Base-by-base conservation (phyloP, 2,113 vertebrate species). In the Sclerurus mexicanus region DNA sequence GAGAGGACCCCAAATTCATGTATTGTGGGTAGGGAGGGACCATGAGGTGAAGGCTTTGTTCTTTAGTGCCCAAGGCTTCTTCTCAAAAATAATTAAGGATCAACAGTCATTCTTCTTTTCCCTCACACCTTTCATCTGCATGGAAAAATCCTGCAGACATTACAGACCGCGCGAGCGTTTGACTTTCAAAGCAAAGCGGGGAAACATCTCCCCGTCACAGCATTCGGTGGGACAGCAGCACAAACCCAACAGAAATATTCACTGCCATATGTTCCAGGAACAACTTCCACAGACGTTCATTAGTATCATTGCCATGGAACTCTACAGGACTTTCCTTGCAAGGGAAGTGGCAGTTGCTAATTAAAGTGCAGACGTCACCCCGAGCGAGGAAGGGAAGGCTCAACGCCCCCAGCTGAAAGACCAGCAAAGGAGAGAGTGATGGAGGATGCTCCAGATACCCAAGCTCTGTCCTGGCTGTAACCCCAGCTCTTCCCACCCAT, bases 241-340 rank as follows among this genome's bases (percentile, higher is more conserved):
- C 71, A 37, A 86, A 72, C 95, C 64, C 96, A 81, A 60, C 92
- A 68, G 93, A 96, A 94, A 94, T 92, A 92, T 90, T 94, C 95
- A 83, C 52, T 20, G 72, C 96, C 95, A 95, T 96, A 96, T 97
- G 95, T 33, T 94, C 75, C 71, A 9, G 47, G 59, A 89, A 71
- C 19, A 3, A 75, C 63, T 86, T 66, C 85, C 90, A 75, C 88
- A 93, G 95, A 84, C 86, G 25, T 93, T 95, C 93, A 93, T 93
- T 95, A 94, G 77, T 19, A 47, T 28, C 95, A 46, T 16, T 35
- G 15, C 85, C 78, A 49, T 24, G 44, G 37, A 94, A 84, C 92
- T 84, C 87, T 37, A 35, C 86, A 47, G 90, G 95, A 84, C 73
- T 82, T 91, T 44, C 58, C 93, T 90, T 90, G 80, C 73, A 44